phyloP scores from a whole-genome alignment of 1,140 invertebrate species.

The Dinoponera quadriceps region DNA sequence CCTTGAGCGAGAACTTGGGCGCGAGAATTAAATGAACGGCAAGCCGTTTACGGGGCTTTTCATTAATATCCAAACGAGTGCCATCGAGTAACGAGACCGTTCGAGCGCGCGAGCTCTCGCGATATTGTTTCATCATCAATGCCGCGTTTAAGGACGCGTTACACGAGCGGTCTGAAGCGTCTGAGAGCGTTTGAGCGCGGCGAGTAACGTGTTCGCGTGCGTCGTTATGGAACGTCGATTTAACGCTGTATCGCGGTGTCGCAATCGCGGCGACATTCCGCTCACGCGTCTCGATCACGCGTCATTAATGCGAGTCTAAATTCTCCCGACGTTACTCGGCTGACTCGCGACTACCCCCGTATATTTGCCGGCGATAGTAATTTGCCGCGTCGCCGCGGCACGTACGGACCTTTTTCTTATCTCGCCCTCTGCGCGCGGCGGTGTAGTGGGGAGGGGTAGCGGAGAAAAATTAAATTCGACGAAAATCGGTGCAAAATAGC shows the following conservation, averaged over 20 bases:
- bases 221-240: slow-evolving; percentile 8
- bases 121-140: slow-evolving; percentile 14
- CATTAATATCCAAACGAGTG: slow-evolving; percentile 42
- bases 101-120: background rate
- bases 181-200: too few relatives aligned
- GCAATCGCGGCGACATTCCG: slow-evolving; percentile 17
- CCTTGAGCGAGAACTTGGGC: slow-evolving; percentile 7
- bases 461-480: slow-evolving; percentile 43
- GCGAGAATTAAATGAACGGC: slow-evolving; percentile 34
- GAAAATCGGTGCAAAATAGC: slow-evolving; percentile 41
- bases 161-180: too few relatives aligned
- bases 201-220: too few relatives aligned
- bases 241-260: background rate
- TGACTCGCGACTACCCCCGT: background rate
- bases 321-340: slow-evolving; percentile 28
- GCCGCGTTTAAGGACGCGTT: background rate
- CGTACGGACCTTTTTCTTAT: slow-evolving; percentile 44
- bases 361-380: slow-evolving; percentile 27
- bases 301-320: slow-evolving; percentile 25
- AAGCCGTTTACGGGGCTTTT: slow-evolving; percentile 29
- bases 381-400: slow-evolving; percentile 48
- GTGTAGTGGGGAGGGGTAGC: slow-evolving; percentile 6
- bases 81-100: background rate
- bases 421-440: background rate
- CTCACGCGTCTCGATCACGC: slow-evolving; percentile 11